Base-by-base conservation (phyloP, 2,113 vertebrate species). In the Nothobranchius furzeri region DNA sequence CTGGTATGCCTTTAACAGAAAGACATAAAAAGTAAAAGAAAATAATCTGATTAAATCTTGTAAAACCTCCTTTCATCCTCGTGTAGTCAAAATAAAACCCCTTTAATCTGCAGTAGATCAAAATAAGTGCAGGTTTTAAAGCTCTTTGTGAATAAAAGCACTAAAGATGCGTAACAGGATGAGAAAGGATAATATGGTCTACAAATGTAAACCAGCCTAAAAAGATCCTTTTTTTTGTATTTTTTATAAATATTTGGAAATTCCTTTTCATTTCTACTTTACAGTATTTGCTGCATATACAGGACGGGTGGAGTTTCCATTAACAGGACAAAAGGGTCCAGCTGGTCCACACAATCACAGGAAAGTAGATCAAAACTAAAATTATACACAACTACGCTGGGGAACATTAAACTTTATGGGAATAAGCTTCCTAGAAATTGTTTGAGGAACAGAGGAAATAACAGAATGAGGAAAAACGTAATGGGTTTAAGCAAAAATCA, bases 221-320 rank as follows among this genome's bases (percentile, higher is more conserved):
- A 64, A 4, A 12, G 3, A 36, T 10, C 8, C 3, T 24, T 46
- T 24, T 15, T 30, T 9, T 0, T 6, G 13, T 3, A 20, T 64
- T 3, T 13, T 14, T 54, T 57, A 9, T 12, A 55, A 79, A 49
- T 70, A 59, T 60, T 59, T 36, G 4, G 10, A 60, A 69, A 52
- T 58, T 20, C 24, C n/a, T 76, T 49, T 62, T 49, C 25, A n/a
- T 67, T 81, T 75, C 70, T 56, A 13, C 53, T 70, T 67, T 40
- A 20, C 20, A 20, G 20, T 64, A 76, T 63, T 50, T 46, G 24
- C 25, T 79, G 17, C 75, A 36, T 64, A 68, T 65, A 52, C 68
- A 82, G 68, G 71, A 66, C 7, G 64, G 86, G 83, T 67, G 79
- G 85, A 71, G 78, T 70, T 87, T 86, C 74, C 85, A 83, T 64